These are phyloP conservation scores for Eulacestoma nigropectus DNA, from an alignment of 2,113 vertebrate species.

Conservation along the genomic window DNA sequence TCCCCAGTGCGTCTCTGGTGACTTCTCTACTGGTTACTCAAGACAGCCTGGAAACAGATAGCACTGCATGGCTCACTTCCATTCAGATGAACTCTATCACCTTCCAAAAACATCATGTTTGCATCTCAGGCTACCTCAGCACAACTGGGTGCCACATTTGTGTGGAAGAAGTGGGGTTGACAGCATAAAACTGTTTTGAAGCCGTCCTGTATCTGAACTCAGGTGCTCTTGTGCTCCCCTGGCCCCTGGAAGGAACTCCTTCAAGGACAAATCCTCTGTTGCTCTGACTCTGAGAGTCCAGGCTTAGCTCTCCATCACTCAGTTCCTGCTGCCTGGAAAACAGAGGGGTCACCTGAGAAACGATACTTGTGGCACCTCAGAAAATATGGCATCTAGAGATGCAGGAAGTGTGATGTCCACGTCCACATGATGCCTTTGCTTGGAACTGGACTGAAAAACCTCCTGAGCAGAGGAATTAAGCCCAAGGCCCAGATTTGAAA, in stretches of 20 bases:
- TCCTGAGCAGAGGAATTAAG: not conserved
- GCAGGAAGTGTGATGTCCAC: fast-evolving
- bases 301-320: not conserved
- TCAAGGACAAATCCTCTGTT: not conserved
- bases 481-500: not conserved
- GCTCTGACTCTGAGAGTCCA: not conserved
- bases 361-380: not conserved
- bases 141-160: not conserved
- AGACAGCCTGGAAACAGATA: not conserved
- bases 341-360: not conserved
- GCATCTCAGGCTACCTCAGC: not conserved
- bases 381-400: not conserved
- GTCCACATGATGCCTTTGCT: not conserved
- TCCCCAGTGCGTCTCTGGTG: not conserved
- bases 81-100: not conserved
- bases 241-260: not conserved
- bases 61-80: not conserved
- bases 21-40: not conserved
- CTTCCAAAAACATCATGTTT: not conserved
- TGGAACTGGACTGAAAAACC: not conserved
- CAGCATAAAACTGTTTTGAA: not conserved
- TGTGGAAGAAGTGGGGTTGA: not conserved
- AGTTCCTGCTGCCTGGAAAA: not conserved
- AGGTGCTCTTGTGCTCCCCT: not conserved
- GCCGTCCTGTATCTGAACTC: not conserved